A percentile compares a stretch with the other conserved stretches of the same genome.
These are phyloP conservation scores for Rhinoderma darwinii DNA, from an alignment of 2,113 vertebrate genomes.

Conservation along the genomic window DNA sequence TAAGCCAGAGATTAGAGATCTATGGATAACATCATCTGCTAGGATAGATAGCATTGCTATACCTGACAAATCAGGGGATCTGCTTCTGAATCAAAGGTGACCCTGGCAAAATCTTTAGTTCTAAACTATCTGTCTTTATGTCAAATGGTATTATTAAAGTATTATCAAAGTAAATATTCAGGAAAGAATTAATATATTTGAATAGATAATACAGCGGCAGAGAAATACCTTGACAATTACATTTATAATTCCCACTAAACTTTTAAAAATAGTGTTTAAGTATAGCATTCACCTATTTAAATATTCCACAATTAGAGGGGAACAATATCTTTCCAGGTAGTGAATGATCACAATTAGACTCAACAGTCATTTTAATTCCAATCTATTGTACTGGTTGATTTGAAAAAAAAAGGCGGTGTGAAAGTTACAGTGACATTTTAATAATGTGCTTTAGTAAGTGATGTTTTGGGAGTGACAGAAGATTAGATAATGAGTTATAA, in stretches of 20 bases:
- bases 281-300: neutral
- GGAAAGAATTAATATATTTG: neutral
- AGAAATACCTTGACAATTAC: neutral
- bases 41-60: too few relatives aligned
- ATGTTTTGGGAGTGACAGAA: conserved; percentile 46
- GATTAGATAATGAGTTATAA: conserved; percentile 41
- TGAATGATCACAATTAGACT: conserved; percentile 34
- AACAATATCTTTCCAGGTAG: conserved; percentile 16
- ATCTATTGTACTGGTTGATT: conserved; percentile 10
- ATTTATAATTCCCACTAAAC: neutral
- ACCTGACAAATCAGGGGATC: too few relatives aligned
- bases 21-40: too few relatives aligned
- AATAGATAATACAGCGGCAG: neutral
- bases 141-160: neutral
- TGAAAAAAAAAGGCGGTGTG: conserved; percentile 33
- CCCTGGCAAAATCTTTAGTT: too few relatives aligned
- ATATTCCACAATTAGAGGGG: neutral
- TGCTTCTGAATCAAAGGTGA: too few relatives aligned
- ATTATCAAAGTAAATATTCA: neutral
- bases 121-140: neutral
- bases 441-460: conserved; percentile 37
- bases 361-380: conserved; percentile 12
- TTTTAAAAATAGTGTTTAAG: neutral
- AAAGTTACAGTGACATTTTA: conserved; percentile 44
- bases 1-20: too few relatives aligned